phyloP scores from a whole-genome alignment of 2,888 invertebrate genomes.

The Tridacna gigas region DNA sequence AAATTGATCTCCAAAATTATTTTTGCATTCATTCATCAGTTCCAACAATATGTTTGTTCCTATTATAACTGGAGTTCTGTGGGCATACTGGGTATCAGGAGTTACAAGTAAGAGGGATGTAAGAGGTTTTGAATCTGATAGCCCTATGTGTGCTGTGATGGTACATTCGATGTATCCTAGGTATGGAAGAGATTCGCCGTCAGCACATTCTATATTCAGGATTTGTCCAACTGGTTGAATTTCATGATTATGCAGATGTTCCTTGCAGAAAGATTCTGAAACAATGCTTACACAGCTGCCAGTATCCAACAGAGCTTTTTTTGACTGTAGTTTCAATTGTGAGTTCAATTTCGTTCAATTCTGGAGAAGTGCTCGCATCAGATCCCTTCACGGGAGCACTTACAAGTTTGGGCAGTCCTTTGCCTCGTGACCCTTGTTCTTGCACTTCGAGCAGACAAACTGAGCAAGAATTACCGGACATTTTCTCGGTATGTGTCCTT shows the following conservation, averaged over 20 bases:
- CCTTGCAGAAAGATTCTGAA: slow-evolving; percentile 35
- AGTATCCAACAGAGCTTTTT: slow-evolving; percentile 42
- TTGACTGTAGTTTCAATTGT: not conserved
- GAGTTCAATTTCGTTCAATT: slow-evolving; percentile 25
- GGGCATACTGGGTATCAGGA: slow-evolving; percentile 47
- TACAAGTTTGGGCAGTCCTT: slow-evolving; percentile 29
- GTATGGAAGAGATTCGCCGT: slow-evolving; percentile 54
- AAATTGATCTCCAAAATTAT: slow-evolving; percentile 44
- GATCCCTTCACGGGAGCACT: slow-evolving; percentile 38
- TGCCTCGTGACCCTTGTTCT: slow-evolving; percentile 5
- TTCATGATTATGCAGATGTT: slow-evolving; percentile 22
- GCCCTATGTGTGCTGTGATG: slow-evolving; percentile 16
- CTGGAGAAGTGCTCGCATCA: slow-evolving; percentile 7
- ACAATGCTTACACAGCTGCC: slow-evolving; percentile 50
- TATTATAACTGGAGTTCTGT: slow-evolving; percentile 43
- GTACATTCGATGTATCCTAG: slow-evolving; percentile 42
- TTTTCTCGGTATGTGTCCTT: slow-evolving; percentile 23
- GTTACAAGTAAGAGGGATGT: slow-evolving; percentile 33
- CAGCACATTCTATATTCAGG: slow-evolving; percentile 60
- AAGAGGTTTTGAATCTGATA: slow-evolving; percentile 6
- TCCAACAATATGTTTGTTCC: slow-evolving; percentile 54
- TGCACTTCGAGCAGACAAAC: slow-evolving; percentile 13
- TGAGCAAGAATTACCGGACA: slow-evolving; percentile 19
- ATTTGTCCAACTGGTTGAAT: slow-evolving; percentile 39
- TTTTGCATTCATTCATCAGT: slow-evolving; percentile 29